Evolutionary conservation across 2,797 vertebrate genomes (phyloP).

Genomic region (Peromyscus melanophrys): DNA sequence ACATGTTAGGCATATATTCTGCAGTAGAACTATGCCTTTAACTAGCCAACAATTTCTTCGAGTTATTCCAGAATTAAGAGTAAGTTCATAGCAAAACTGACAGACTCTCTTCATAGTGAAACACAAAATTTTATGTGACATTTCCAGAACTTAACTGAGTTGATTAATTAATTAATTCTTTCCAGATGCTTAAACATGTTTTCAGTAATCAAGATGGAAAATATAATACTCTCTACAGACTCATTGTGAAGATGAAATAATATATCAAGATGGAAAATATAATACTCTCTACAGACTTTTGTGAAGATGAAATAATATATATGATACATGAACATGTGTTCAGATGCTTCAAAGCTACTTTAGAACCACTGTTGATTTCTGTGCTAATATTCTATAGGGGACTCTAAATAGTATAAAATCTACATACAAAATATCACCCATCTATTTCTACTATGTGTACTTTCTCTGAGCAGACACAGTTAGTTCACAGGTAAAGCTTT

Average conservation of each 20-base stretch:
- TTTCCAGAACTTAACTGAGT: not conserved
- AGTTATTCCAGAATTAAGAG: not conserved
- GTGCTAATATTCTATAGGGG: not conserved
- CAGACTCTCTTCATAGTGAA: not conserved
- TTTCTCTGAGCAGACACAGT: not conserved
- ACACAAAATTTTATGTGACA: not conserved
- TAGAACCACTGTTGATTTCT: not conserved
- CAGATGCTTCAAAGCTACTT: not conserved
- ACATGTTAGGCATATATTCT: not conserved
- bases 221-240: not conserved
- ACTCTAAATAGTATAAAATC: not conserved
- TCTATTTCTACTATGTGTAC: not conserved
- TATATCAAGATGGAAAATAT: not conserved
- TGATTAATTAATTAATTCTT: slow-evolving; percentile 1
- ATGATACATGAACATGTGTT: not conserved
- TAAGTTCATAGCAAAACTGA: not conserved
- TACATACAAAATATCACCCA: not conserved
- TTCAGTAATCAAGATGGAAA: not conserved
- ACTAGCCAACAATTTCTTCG: not conserved
- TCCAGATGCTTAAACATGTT: not conserved
- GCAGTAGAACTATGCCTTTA: not conserved
- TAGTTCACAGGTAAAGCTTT: not conserved
- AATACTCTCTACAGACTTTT: not conserved
- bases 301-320: not conserved
- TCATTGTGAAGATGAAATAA: slow-evolving; percentile 30